Conservation (phyloP, 2,888 invertebrate genomes). For the Sesamia inferens region DNA sequence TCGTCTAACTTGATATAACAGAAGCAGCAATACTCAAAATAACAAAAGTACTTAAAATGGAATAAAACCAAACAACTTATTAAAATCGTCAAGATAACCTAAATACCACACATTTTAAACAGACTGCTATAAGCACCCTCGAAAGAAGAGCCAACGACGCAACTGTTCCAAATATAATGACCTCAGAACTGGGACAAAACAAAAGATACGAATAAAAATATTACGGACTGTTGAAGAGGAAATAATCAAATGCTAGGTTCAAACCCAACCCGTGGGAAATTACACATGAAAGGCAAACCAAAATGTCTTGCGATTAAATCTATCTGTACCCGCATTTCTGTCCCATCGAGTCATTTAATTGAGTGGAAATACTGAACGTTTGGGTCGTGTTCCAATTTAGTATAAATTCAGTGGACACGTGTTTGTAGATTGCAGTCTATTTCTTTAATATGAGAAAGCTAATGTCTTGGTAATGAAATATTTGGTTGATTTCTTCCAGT, state of each 20-base stretch:
- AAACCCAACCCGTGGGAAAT: slow-evolving; percentile 75
- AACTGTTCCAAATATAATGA: slow-evolving; percentile 39
- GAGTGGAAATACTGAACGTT: slow-evolving; percentile 79
- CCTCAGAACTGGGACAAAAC: slow-evolving; percentile 42
- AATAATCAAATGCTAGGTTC: slow-evolving; percentile 71
- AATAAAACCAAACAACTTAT: slow-evolving; percentile 4
- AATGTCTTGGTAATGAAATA: slow-evolving; percentile 50
- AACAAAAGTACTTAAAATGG: not conserved
- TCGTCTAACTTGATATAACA: not conserved
- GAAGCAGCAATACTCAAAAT: not conserved
- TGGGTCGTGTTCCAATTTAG: slow-evolving; percentile 73
- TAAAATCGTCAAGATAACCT: slow-evolving; percentile 17
- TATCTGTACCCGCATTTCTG: slow-evolving; percentile 79
- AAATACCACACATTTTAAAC: slow-evolving; percentile 32
- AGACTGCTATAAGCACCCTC: slow-evolving; percentile 42
- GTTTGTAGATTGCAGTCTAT: slow-evolving; percentile 63
- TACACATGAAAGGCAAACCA: slow-evolving; percentile 81
- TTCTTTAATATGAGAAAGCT: slow-evolving; percentile 55
- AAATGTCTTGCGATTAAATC: slow-evolving; percentile 85
- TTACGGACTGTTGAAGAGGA: slow-evolving; percentile 67
- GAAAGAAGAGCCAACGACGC: slow-evolving; percentile 33
- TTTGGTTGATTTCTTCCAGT: slow-evolving; percentile 17
- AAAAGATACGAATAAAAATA: slow-evolving; percentile 63
- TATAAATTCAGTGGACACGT: slow-evolving; percentile 72
- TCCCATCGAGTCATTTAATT: slow-evolving; percentile 84